These are phyloP conservation scores for Cheirogaleus major DNA, from an alignment of 2,797 vertebrate genomes.

Conservation along the genomic window DNA sequence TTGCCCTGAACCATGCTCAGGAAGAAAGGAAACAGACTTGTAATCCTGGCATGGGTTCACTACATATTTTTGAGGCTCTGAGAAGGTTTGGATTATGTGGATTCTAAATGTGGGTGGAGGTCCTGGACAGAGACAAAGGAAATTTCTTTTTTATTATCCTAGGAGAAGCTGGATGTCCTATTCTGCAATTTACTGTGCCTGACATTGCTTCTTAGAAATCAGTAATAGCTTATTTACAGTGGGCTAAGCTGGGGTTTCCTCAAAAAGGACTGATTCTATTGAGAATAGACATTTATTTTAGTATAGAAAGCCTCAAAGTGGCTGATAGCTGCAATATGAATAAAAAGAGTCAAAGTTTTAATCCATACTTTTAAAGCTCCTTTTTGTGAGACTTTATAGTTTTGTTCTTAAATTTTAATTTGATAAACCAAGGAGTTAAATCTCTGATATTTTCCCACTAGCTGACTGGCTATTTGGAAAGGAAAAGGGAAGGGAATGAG, in stretches of 20 bases:
- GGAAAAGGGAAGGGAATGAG: neutral
- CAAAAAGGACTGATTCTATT: neutral
- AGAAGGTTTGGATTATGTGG: neutral
- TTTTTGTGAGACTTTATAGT: constrained; percentile 45
- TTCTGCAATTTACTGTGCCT: neutral
- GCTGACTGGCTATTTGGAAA: neutral
- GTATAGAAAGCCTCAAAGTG: neutral
- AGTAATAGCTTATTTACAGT: neutral
- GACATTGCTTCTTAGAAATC: constrained; percentile 20
- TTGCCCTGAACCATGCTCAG: neutral
- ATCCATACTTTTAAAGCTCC: constrained; percentile 62
- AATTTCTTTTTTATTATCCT: neutral
- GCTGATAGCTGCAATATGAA: constrained; percentile 48
- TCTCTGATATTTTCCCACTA: neutral
- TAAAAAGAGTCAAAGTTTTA: constrained; percentile 34
- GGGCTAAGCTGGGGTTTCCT: constrained; percentile 18
- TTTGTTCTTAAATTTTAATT: constrained; percentile 64
- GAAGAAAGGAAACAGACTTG: neutral
- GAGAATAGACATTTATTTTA: neutral
- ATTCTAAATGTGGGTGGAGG: neutral
- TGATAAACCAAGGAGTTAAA: constrained; percentile 40
- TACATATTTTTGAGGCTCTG: neutral
- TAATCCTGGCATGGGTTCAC: rapidly evolving
- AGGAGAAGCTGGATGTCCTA: neutral
- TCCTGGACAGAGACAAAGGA: neutral